phyloP scores from a whole-genome alignment of 2,888 invertebrate species.

The Microctonus hyperodae region DNA sequence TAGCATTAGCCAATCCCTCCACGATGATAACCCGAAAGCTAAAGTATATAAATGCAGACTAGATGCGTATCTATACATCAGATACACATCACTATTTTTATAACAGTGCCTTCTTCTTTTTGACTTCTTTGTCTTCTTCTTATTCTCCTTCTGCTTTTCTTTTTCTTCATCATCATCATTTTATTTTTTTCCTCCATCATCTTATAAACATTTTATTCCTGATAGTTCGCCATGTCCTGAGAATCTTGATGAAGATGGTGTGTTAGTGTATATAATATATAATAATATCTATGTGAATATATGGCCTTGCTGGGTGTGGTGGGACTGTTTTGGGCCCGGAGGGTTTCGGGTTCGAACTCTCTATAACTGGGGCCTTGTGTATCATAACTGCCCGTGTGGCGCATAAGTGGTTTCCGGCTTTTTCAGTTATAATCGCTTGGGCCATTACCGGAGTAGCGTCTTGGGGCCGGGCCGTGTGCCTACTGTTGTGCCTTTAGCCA shows the following conservation, averaged over 20 bases:
- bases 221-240: constrained; percentile 9
- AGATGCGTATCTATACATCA: constrained; percentile 27
- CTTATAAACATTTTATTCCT: constrained; percentile 7
- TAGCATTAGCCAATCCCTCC: constrained; percentile 24
- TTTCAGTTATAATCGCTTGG: constrained; percentile 60
- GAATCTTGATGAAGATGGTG: constrained; percentile 13
- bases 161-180: not conserved
- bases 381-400: constrained; percentile 48
- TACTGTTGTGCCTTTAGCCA: constrained; percentile 55
- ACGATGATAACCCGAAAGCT: constrained; percentile 28
- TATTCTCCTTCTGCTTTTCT: not conserved
- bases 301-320: constrained; percentile 33
- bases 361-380: constrained; percentile 14
- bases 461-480: constrained; percentile 55
- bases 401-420: constrained; percentile 62
- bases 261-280: constrained; percentile 1
- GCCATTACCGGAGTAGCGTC: constrained; percentile 59
- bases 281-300: too few species aligned
- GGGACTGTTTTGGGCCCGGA: constrained; percentile 14
- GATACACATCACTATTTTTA: constrained; percentile 32
- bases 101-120: constrained; percentile 22
- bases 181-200: not conserved
- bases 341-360: constrained; percentile 15
- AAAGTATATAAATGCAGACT: constrained; percentile 30
- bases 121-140: constrained; percentile 7